Percentiles rank a stretch among this genome's conserved stretches.
Conservation (phyloP, 2,888 invertebrate species). For the Ormyrus labotus region DNA sequence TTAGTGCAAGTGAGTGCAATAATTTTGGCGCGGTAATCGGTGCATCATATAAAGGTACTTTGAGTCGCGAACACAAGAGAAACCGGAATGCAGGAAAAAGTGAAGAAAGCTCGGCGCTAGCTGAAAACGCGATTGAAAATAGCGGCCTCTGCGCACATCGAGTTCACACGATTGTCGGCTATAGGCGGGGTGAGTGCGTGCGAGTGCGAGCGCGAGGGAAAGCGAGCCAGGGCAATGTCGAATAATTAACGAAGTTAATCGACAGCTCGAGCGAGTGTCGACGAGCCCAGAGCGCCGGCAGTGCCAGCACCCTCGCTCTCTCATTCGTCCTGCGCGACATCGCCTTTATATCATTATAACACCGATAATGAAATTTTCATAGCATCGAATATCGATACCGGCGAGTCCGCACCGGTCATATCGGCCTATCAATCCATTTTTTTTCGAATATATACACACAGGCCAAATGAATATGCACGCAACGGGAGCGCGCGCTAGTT, state of each 20-base stretch:
- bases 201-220: constrained; percentile 42
- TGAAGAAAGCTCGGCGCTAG: no score
- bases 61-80: no score
- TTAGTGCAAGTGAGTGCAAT: no score
- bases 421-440: constrained; percentile 68
- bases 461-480: background rate
- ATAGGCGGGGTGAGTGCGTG: constrained; percentile 6
- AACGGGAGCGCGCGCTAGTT: background rate
- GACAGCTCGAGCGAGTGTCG: constrained; percentile 70
- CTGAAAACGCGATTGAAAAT: constrained; percentile 64
- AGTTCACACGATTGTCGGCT: constrained; percentile 49
- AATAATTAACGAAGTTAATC: constrained; percentile 73
- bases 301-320: constrained; percentile 33
- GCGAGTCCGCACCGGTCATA: constrained; percentile 49
- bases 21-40: no score
- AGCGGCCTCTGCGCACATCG: constrained; percentile 42
- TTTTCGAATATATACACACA: constrained; percentile 37
- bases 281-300: constrained; percentile 56
- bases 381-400: constrained; percentile 70
- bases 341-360: constrained; percentile 70
- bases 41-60: no score
- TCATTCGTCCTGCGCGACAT: constrained; percentile 56
- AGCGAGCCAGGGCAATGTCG: constrained; percentile 61
- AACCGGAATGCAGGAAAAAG: no score
- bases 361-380: constrained; percentile 71